A percentile compares a stretch with the other conserved stretches of the same genome.
Conservation (phyloP, 2,797 vertebrate genomes). For the Parotocinclus haroldoi region DNA sequence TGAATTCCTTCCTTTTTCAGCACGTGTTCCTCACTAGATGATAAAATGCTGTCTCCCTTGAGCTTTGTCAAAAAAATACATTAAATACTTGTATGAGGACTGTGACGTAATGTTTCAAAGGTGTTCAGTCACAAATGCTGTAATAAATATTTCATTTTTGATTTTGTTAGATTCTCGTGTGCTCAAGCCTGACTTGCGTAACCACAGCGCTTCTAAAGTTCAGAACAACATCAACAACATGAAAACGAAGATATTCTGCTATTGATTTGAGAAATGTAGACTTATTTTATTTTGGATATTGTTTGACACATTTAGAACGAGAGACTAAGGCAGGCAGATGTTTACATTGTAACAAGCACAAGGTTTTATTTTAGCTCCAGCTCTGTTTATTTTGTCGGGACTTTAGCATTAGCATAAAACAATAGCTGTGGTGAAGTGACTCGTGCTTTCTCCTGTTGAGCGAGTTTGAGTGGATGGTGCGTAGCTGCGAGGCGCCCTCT, state of each 20-base stretch:
- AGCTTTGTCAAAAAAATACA: slow-evolving; percentile 99
- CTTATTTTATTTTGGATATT: too few relatives aligned
- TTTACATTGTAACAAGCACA: too few relatives aligned
- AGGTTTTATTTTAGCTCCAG: not conserved
- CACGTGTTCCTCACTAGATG: slow-evolving; percentile 99
- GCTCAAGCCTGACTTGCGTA: slow-evolving; percentile 70
- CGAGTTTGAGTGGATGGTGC: not conserved
- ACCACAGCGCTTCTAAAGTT: not conserved
- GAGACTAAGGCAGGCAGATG: too few relatives aligned
- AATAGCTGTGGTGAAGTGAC: slow-evolving; percentile 39
- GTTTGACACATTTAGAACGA: too few relatives aligned
- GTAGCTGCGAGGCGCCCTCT: slow-evolving; percentile 70
- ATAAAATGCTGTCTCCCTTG: slow-evolving; percentile 99
- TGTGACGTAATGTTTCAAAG: slow-evolving; percentile 99
- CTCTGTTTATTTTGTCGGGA: not conserved
- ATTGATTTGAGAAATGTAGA: too few relatives aligned
- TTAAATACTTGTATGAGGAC: slow-evolving; percentile 99
- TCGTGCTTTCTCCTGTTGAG: slow-evolving; percentile 35
- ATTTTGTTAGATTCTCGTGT: slow-evolving; percentile 98
- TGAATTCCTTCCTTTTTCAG: slow-evolving; percentile 99
- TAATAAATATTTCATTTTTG: slow-evolving; percentile 99
- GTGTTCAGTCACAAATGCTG: slow-evolving; percentile 99
- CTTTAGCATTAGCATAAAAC: slow-evolving; percentile 40
- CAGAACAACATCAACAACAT: not conserved
- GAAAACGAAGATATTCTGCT: not conserved